Evolutionary conservation across 2,113 vertebrate species (phyloP).

Genomic region (Syrmaticus mikado): DNA sequence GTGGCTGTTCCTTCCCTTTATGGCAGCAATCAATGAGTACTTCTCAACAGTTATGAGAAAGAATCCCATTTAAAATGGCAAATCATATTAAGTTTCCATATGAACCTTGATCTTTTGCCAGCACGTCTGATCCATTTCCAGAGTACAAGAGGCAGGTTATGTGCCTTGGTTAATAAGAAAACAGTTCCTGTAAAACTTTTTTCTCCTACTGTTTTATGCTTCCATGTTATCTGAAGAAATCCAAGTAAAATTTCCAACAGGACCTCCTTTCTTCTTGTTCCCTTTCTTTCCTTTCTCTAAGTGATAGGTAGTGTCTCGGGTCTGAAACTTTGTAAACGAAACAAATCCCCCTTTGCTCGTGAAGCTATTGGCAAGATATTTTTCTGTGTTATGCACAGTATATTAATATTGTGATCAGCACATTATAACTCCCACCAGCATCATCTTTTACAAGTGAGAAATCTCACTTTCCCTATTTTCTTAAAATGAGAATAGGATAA

Average conservation of each 20-base stretch:
- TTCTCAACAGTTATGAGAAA: background rate
- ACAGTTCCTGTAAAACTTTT: conserved; percentile 55
- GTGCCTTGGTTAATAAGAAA: conserved; percentile 53
- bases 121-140: conserved; percentile 10
- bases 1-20: background rate
- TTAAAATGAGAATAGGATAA: background rate
- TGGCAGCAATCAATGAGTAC: background rate
- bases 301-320: background rate
- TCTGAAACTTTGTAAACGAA: conserved; percentile 22
- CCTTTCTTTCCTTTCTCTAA: background rate
- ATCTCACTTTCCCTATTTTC: background rate
- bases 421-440: conserved; percentile 51
- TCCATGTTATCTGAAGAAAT: conserved; percentile 43
- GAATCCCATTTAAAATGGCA: conserved; percentile 19
- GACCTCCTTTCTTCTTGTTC: background rate
- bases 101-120: conserved; percentile 40
- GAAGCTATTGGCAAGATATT: conserved; percentile 3
- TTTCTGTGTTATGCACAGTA: background rate
- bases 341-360: background rate
- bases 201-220: conserved; percentile 19
- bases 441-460: conserved; percentile 24
- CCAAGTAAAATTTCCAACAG: background rate
- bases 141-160: conserved; percentile 2
- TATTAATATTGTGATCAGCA: conserved; percentile 1
- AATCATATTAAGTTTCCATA: conserved; percentile 5